Evolutionary conservation across 2,113 vertebrate genomes (phyloP), one percentile per base, ranked within the genome.

Genomic region (Siphamia tubifer): DNA sequence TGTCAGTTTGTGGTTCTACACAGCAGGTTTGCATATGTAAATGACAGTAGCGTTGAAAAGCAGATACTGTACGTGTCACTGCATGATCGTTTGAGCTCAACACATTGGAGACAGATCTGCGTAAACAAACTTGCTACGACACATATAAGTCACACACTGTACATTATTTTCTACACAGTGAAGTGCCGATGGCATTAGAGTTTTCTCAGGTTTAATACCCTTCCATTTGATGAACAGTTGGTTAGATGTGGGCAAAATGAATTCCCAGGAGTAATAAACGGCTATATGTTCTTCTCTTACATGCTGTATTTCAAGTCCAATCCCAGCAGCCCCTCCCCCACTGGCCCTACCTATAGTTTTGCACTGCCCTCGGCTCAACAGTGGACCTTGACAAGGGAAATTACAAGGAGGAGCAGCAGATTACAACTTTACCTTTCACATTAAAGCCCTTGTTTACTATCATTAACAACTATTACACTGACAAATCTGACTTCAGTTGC

Each of bases 21-120:
- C 44, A 36, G 23, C 6, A 11, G 4, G 23, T 76, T 78, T 81
- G 51, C 45, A 64, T 75, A 65, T 64, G 42, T 75, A 68, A 69
- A 61, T 71, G 6, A 62, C 1, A 43, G 16, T 8, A 16, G 32
- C 2, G 35, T 20, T 38, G 15, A 35, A 68, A 54, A 28, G 24
- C 4, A 30, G 25, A 24, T 11, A 45, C 44, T 48, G 24, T 28
- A 15, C 2, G 6, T 27, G 52, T 53, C 4, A 25, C 34, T 20
- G 1, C 1, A 65, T n/a, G 20, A 11, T 32, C 16, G 49, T 34
- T 34, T 30, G 16, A 28, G 21, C 23, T 53, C 21, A 68, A 62
- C 36, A n/a, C 12, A 53, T 28, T 24, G 15, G 9, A 44, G 20
- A 35, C 30, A 21, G 12, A 12, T 20, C 10, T 3, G 19, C 12